Base-by-base conservation (phyloP, 1,140 invertebrate species). In the Lordiphosa stackelbergi region DNA sequence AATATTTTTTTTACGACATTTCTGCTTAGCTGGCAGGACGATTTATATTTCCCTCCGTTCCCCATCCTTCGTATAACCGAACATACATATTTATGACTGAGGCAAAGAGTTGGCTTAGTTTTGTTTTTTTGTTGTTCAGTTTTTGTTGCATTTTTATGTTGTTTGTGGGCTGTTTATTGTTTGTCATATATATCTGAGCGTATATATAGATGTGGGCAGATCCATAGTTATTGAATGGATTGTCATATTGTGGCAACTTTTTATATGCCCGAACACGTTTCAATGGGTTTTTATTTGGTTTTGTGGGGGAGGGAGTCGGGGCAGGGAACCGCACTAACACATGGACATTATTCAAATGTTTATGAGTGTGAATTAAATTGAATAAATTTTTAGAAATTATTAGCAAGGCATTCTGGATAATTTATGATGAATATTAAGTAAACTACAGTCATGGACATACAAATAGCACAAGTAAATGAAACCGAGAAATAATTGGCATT, bases 221-320 rank as follows among this genome's bases (percentile, higher is more conserved):
- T 68, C 61, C 73, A 54, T 59, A 69, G 70, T 71, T 73, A 79
- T 79, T 79, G 75, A 74, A 79, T 79, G 66, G 62, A 61, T 79
- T 75, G 77, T 81, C 75, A 81, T 79, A 75, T 75, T 81, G 75
- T 79, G 75, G 75, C 71, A 81, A 61, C 34, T 66, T 81, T 81
- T 79, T 83, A 64, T 81, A 79, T 79, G 59, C 60, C 52, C 56
- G 55, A 66, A 56, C 71, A 79, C 68, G 66, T 71, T 64, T 61
- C 66, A 59, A 53, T 51, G 55, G 40, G 11, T 73, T 73, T 78
- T 75, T 77, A 75, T 71, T 31, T 31, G 28, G 28, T 0, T 31
- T 31, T 31, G 28, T 8, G 7, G 1, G 28, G 28, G 28, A 8
- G 57, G 56, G 5, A 24, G 22, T 5, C 22, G 5, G 5, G 22